Evolutionary conservation across 2,113 vertebrate species (phyloP), one percentile per base, ranked within the genome.

Genomic region (Vanacampus margaritifer): DNA sequence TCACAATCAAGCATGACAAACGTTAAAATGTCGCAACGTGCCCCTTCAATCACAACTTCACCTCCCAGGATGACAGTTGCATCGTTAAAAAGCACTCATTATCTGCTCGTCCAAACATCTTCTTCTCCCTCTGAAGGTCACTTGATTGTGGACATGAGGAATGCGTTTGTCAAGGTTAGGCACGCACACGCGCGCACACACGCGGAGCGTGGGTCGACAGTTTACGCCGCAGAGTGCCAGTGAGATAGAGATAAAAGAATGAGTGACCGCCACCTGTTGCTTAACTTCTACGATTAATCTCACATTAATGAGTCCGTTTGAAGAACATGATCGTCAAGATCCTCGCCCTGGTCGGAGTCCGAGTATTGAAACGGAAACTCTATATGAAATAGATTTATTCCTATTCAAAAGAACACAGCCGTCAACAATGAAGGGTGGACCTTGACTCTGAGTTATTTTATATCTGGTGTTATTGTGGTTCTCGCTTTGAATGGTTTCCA

Each of bases 111-210:
- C 70, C 74, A 80, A 78, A 83, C 67, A 74, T 68, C 45, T 62
- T 69, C 59, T 43, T 21, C 54, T 37, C 64, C 68, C 21, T n/a
- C 36, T 72, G 84, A 78, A 62, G 66, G 79, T 39, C 63, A 41
- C 50, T 74, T 79, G 83, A 87, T 81, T 79, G 76, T 75, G 71
- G 64, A 63, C 48, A 77, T 79, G 74, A 80, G 24, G 79, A 78
- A 86, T 82, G 54, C 69, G 64, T 75, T 75, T 80, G 48, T 76
- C 79, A 84, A 84, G 80, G 76, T 84, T 84, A 80, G 57, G 75
- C 45, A 73, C 6, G 2, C 12, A 28, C 24, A 13, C 53, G 4
- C 53, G 16, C 53, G 28, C 71, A 80, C 17, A 8, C 45, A 48
- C 45, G 21, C 69, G 79, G 58, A 84, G 19, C 54, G 39, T 53